These are phyloP conservation scores for Dryobotodes eremita DNA, from an alignment of 2,888 invertebrate species.

Conservation along the genomic window DNA sequence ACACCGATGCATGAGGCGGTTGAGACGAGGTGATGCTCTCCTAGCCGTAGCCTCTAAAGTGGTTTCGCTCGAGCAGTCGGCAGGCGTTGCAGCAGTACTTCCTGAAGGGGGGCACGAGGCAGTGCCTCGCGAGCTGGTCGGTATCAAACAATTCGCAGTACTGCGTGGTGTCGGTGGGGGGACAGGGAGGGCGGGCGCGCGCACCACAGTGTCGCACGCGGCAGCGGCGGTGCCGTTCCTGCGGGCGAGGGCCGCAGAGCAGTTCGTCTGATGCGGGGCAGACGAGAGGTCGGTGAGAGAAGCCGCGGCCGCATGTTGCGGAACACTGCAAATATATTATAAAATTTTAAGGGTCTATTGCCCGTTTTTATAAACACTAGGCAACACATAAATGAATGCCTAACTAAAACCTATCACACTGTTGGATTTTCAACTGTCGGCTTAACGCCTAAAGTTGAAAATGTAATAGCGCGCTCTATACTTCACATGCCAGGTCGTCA, in stretches of 20 bases:
- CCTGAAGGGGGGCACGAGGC: conserved; percentile 90
- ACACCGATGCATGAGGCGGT: conserved; percentile 11
- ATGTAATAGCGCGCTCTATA: background rate
- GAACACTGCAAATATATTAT: conserved; percentile 88
- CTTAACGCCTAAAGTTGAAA: background rate
- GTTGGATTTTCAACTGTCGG: background rate
- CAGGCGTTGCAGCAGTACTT: conserved; percentile 91
- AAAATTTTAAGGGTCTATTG: background rate
- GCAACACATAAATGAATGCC: no score
- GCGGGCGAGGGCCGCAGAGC: conserved; percentile 90
- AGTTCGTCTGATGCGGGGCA: conserved; percentile 89
- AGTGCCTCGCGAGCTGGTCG: conserved; percentile 88
- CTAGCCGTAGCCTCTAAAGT: conserved; percentile 64
- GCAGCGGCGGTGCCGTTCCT: conserved; percentile 89
- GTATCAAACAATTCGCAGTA: conserved; percentile 87
- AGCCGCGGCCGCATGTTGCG: conserved; percentile 91
- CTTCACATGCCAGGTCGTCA: background rate
- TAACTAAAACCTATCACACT: background rate
- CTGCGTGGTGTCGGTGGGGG: conserved; percentile 82
- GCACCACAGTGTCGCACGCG: conserved; percentile 81
- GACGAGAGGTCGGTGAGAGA: conserved; percentile 88
- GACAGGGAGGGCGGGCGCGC: conserved; percentile 73
- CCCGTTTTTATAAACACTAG: background rate
- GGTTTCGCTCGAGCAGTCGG: conserved; percentile 69
- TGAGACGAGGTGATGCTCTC: background rate